Evolutionary conservation across 1,140 invertebrate species (phyloP).

Genomic region (Drosophila lacertosa): DNA sequence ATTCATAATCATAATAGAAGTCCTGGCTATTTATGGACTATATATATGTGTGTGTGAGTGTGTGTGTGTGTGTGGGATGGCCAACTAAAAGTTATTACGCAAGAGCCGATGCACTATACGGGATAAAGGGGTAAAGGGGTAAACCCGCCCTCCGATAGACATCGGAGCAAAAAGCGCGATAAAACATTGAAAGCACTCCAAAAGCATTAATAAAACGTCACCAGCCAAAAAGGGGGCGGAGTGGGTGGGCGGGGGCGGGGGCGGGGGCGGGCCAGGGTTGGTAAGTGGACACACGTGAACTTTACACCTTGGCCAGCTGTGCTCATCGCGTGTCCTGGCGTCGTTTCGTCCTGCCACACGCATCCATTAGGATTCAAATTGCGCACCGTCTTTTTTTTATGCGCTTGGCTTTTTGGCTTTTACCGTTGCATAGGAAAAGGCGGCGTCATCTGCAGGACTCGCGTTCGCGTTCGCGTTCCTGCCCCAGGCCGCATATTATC

Average conservation of each 20-base stretch:
- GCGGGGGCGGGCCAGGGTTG: slow-evolving; percentile 30
- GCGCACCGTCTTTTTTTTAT: slow-evolving; percentile 73
- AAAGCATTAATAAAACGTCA: slow-evolving; percentile 77
- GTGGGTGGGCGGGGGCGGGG: not conserved
- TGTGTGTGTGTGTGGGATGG: slow-evolving; percentile 3
- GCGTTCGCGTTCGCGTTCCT: not conserved
- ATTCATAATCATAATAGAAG: slow-evolving; percentile 77
- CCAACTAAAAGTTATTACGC: slow-evolving; percentile 78
- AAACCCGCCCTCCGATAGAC: slow-evolving; percentile 27
- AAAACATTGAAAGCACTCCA: slow-evolving; percentile 82
- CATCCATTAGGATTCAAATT: slow-evolving; percentile 82
- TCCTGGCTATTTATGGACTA: slow-evolving; percentile 60
- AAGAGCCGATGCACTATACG: slow-evolving; percentile 68
- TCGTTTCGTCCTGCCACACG: slow-evolving; percentile 72
- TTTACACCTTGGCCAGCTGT: slow-evolving; percentile 69
- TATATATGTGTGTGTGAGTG: not conserved
- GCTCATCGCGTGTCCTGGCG: slow-evolving; percentile 72
- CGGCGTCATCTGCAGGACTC: slow-evolving; percentile 62
- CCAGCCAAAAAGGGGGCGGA: slow-evolving; percentile 11
- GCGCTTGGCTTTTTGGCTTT: slow-evolving; percentile 69
- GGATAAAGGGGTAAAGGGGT: too few species aligned
- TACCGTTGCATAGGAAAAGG: slow-evolving; percentile 64
- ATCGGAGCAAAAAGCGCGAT: slow-evolving; percentile 70
- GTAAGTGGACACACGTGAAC: slow-evolving; percentile 82
- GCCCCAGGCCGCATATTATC: slow-evolving; percentile 70